Conservation (phyloP, 1,140 invertebrate genomes). For the Papilio polytes region DNA sequence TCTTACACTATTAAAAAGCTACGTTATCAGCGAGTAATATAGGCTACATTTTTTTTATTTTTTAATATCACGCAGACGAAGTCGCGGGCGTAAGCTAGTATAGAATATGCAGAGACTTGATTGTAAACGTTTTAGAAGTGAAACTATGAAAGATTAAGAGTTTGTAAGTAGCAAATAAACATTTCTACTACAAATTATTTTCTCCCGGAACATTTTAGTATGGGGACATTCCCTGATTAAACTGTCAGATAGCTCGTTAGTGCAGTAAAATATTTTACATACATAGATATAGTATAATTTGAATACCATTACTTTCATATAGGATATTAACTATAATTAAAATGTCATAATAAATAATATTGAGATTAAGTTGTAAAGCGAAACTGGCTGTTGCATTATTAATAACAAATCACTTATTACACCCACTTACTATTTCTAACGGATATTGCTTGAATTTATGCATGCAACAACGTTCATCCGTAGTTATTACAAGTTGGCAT, state of each 20-base stretch:
- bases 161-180: background rate
- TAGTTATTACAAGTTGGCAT: background rate
- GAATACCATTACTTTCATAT: background rate
- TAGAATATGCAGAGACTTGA: background rate
- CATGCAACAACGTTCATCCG: background rate
- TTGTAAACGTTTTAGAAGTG: background rate
- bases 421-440: conserved; percentile 16
- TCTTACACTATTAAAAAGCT: no score
- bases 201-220: background rate
- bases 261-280: background rate
- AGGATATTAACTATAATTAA: background rate
- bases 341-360: conserved; percentile 23
- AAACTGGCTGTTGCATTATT: background rate
- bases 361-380: background rate
- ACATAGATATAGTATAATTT: background rate
- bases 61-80: no score
- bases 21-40: no score
- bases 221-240: background rate
- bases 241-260: background rate
- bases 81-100: no score
- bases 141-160: background rate
- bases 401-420: background rate
- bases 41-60: no score
- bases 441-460: conserved; percentile 6
- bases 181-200: background rate